A percentile compares a stretch with the other conserved stretches of the same genome.
Conservation (phyloP, 1,140 invertebrate genomes). For the Telenomus remus region DNA sequence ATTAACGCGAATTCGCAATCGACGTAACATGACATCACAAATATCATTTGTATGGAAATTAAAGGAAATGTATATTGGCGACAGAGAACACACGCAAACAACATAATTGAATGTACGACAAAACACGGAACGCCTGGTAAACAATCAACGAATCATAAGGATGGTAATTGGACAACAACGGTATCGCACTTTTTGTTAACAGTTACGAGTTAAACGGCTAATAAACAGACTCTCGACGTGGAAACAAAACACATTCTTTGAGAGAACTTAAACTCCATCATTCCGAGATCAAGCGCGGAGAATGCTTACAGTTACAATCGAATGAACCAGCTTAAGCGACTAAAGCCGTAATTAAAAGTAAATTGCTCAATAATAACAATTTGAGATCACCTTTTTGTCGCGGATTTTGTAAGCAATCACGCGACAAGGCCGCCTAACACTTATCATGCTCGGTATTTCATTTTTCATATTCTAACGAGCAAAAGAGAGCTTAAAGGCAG, state of each 20-base stretch:
- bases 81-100: no score
- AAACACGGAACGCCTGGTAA: no score
- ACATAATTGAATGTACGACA: no score
- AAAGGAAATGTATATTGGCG: no score
- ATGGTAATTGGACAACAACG: slow-evolving; percentile 4
- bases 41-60: no score
- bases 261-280: slow-evolving; percentile 7
- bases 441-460: slow-evolving; percentile 21
- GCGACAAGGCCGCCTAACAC: slow-evolving; percentile 7
- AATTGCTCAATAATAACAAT: slow-evolving; percentile 26
- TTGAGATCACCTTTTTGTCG: slow-evolving; percentile 16
- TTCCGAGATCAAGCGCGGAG: neutral
- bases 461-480: slow-evolving; percentile 47
- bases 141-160: no score
- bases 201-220: slow-evolving; percentile 9
- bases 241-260: slow-evolving; percentile 13
- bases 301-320: neutral
- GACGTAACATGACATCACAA: no score
- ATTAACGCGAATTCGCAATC: no score
- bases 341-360: slow-evolving; percentile 18
- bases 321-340: slow-evolving; percentile 15
- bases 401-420: slow-evolving; percentile 10
- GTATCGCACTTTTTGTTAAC: neutral
- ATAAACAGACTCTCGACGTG: slow-evolving; percentile 11
- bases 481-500: slow-evolving; percentile 39